Evolutionary conservation across 2,797 vertebrate species (phyloP), one percentile per base, ranked within the genome.

Genomic region (Muraenolepis orangiensis): DNA sequence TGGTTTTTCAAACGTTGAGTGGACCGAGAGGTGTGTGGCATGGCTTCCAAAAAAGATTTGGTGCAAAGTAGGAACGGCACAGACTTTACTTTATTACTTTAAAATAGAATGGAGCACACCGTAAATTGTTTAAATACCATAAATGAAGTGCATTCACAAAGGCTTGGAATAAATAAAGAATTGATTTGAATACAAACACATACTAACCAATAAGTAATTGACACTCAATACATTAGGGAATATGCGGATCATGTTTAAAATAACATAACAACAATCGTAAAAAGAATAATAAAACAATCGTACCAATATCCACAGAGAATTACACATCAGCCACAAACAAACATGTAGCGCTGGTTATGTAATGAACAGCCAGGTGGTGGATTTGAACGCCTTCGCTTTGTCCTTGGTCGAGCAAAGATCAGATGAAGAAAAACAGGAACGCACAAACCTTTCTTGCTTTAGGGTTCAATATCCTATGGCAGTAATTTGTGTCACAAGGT

Each of bases 31-130:
- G 46, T 20, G 46, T 20, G n/a, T 6, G 20, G 16, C 46, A 57
- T 7, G 20, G 42, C 20, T 51, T 51, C 16, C 7, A 23, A 14
- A 57, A n/a, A 57, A 57, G n/a, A 40, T 28, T 23, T 26, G 20
- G 16, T 69, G 36, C 73, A 66, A 38, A 69, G 40, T 23, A 23
- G 66, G 29, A 31, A 57, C 66, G 68, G 31, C 66, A 74, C 38
- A 68, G 73, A 30, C 64, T 34, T 38, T 69, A 51, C 38, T 72
- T 75, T 75, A 75, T 70, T 57, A 57, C 51, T 75, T 71, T 38
- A 68, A 70, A 71, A 75, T 36, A 75, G 69, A 70, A 30, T 38
- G 70, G 26, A 70, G 69, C 32, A 75, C 31, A 70, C 51, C 32
- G 31, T 69, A 69, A 61, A 71, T 71, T 66, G 51, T 66, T 66